A percentile compares a stretch with the other conserved stretches of the same genome.
Evolutionary conservation across 2,113 vertebrate species (phyloP).

Genomic region (Toxotes chatareus): DNA sequence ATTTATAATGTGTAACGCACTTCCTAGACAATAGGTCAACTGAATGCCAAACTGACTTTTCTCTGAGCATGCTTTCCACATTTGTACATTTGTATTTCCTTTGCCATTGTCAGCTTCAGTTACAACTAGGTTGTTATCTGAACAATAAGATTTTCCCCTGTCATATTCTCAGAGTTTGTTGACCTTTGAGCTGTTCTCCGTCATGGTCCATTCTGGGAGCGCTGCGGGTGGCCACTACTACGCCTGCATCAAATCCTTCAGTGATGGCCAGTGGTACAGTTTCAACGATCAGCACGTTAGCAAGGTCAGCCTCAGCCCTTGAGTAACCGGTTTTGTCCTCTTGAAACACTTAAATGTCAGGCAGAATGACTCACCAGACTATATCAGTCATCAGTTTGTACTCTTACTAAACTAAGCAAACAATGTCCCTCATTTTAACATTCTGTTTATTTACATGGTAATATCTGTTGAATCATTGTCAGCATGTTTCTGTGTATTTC

Average conservation of each 20-base stretch:
- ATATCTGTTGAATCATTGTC: not conserved
- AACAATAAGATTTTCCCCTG: not conserved
- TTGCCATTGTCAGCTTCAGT: not conserved
- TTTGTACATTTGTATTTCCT: not conserved
- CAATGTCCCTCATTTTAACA: not conserved
- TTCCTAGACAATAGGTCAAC: not conserved
- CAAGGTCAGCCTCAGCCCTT: conserved; percentile 86
- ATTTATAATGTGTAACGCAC: not conserved
- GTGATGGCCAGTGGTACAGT: conserved; percentile 98
- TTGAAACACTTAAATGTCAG: not conserved
- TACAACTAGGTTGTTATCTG: conserved; percentile 1
- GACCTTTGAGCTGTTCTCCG: conserved; percentile 97
- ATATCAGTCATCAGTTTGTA: not conserved
- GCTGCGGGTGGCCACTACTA: conserved; percentile 99
- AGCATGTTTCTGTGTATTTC: conserved; percentile 4
- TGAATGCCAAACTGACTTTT: not conserved
- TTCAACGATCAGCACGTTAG: conserved; percentile 99
- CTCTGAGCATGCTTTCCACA: not conserved
- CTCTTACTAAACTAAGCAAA: conserved; percentile 4
- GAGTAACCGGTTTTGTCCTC: not conserved
- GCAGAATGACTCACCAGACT: not conserved
- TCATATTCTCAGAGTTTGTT: conserved; percentile 87
- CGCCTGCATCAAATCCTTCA: conserved; percentile 98
- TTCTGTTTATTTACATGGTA: not conserved
- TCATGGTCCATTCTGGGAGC: conserved; percentile 99